Evolutionary conservation across 2,888 invertebrate species (phyloP).

Genomic region (Empis stercorea): DNA sequence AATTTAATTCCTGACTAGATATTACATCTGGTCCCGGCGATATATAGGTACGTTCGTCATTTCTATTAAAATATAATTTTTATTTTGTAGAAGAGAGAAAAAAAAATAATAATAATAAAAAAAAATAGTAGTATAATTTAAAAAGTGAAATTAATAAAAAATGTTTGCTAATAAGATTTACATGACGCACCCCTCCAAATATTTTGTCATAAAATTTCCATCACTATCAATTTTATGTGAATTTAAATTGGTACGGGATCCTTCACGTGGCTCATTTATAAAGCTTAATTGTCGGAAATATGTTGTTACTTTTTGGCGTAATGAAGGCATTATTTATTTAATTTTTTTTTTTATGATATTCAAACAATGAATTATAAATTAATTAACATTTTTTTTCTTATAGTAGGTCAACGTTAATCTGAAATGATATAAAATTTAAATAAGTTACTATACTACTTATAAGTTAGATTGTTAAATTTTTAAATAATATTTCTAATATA

Average conservation of each 20-base stretch:
- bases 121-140: background rate
- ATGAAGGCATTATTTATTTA: slow-evolving; percentile 65
- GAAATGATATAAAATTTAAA: too few species aligned
- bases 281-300: slow-evolving; percentile 61
- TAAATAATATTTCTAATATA: too few species aligned
- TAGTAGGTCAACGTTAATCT: too few species aligned
- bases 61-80: background rate
- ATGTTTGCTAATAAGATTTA: too few species aligned
- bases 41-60: slow-evolving; percentile 34
- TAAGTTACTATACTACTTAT: too few species aligned
- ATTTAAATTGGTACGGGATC: slow-evolving; percentile 18
- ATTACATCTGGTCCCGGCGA: slow-evolving; percentile 38
- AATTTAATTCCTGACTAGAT: slow-evolving; percentile 57
- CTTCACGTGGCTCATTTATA: slow-evolving; percentile 45
- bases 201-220: slow-evolving; percentile 55
- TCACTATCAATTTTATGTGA: slow-evolving; percentile 38
- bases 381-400: too few species aligned
- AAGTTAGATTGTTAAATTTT: too few species aligned
- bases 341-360: too few species aligned
- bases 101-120: background rate
- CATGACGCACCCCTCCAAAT: slow-evolving; percentile 49
- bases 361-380: too few species aligned
- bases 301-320: slow-evolving; percentile 55
- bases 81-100: background rate
- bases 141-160: too few species aligned